A percentile compares a stretch with the other conserved stretches of the same genome.
These are phyloP conservation scores for Scolopax rusticola DNA, from an alignment of 2,797 vertebrate species.

Conservation along the genomic window DNA sequence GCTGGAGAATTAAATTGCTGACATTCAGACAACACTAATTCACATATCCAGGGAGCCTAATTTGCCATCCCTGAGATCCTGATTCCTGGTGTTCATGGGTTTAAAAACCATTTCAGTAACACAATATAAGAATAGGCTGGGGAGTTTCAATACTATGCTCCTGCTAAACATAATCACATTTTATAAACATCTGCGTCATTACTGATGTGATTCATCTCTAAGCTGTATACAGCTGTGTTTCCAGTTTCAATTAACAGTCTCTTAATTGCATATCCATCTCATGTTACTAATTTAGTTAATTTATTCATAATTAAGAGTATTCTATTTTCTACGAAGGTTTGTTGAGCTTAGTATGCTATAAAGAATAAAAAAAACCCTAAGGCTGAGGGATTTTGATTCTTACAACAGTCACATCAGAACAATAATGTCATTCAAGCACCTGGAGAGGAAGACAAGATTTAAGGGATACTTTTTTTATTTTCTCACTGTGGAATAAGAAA, in stretches of 20 bases:
- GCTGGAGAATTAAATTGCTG: conserved; percentile 80
- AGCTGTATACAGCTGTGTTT: conserved; percentile 85
- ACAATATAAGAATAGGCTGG: conserved; percentile 80
- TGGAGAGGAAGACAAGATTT: conserved; percentile 64
- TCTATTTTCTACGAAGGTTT: conserved; percentile 82
- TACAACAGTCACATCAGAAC: conserved; percentile 75
- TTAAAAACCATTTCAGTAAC: conserved; percentile 80
- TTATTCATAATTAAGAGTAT: conserved; percentile 88
- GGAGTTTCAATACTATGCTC: conserved; percentile 76
- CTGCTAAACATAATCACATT: conserved; percentile 84
- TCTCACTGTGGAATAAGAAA: conserved; percentile 55
- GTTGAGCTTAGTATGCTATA: conserved; percentile 73
- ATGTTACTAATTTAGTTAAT: conserved; percentile 86
- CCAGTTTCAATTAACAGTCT: conserved; percentile 84
- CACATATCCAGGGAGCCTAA: conserved; percentile 80
- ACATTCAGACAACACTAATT: conserved; percentile 84
- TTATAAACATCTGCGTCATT: conserved; percentile 86
- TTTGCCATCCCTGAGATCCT: conserved; percentile 79
- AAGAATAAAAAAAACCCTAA: conserved; percentile 66
- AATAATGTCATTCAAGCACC: conserved; percentile 64
- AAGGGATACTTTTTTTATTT: conserved; percentile 31
- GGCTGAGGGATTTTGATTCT: conserved; percentile 70
- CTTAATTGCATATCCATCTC: conserved; percentile 85
- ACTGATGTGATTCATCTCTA: conserved; percentile 82
- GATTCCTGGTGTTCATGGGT: conserved; percentile 78